Evolutionary conservation across 2,888 invertebrate genomes (phyloP).

Genomic region (Microctonus hyperodae): DNA sequence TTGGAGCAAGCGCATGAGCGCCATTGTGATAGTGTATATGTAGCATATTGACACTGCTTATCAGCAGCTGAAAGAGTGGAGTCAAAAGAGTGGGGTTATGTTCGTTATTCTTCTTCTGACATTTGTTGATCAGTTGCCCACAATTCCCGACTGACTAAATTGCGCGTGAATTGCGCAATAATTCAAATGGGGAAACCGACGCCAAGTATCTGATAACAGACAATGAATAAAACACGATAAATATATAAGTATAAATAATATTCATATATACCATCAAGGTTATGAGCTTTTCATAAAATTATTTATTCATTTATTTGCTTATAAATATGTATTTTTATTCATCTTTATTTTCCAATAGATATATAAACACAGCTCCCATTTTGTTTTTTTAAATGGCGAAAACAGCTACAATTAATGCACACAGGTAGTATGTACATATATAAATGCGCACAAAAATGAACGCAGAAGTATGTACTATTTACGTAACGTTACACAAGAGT

Average conservation of each 20-base stretch:
- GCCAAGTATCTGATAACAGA: neutral
- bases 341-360: neutral
- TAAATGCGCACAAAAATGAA: neutral
- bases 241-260: neutral
- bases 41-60: neutral
- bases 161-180: neutral
- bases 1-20: neutral
- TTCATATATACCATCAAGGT: neutral
- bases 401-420: too few species aligned
- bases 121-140: too few species aligned
- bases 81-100: too few species aligned
- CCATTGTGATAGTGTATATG: too few species aligned
- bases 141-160: neutral
- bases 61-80: too few species aligned
- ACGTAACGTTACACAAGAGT: neutral
- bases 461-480: neutral
- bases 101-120: neutral
- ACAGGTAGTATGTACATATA: neutral
- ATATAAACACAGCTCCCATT: too few species aligned
- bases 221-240: neutral
- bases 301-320: too few species aligned
- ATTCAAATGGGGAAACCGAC: neutral
- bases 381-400: too few species aligned
- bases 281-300: neutral
- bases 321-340: neutral